Evolutionary conservation across 2,888 invertebrate species (phyloP).

Genomic region (Physocephala rufipes): DNA sequence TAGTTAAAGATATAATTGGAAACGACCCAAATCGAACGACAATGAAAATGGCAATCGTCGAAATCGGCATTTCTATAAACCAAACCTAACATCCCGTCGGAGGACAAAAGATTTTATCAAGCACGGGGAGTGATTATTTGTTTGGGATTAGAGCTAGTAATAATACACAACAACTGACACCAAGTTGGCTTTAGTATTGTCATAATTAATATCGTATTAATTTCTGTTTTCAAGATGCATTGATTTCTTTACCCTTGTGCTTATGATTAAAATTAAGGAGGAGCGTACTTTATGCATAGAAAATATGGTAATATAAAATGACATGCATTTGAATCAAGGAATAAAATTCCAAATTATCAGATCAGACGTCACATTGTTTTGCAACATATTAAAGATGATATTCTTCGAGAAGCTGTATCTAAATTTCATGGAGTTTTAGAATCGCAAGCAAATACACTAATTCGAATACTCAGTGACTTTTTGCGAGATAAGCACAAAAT

Average conservation of each 20-base stretch:
- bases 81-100: too few species aligned
- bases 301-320: conserved; percentile 66
- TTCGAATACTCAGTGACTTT: conserved; percentile 70
- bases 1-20: too few species aligned
- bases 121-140: too few species aligned
- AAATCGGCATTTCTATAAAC: too few species aligned
- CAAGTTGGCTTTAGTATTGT: too few species aligned
- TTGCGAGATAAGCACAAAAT: conserved; percentile 67
- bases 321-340: background rate
- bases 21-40: too few species aligned
- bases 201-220: background rate
- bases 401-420: conserved; percentile 70
- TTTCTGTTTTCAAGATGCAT: conserved; percentile 69
- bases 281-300: conserved; percentile 72
- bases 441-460: conserved; percentile 69
- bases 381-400: conserved; percentile 70
- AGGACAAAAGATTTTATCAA: too few species aligned
- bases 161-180: too few species aligned
- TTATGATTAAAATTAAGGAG: conserved; percentile 72
- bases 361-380: conserved; percentile 70
- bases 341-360: conserved; percentile 44
- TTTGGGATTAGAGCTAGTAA: too few species aligned
- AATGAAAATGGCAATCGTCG: too few species aligned
- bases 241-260: conserved; percentile 74
- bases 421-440: conserved; percentile 70